phyloP scores from a whole-genome alignment of 53 echinoderm and acorn worm genomes.

The Pentamera pediparva region DNA sequence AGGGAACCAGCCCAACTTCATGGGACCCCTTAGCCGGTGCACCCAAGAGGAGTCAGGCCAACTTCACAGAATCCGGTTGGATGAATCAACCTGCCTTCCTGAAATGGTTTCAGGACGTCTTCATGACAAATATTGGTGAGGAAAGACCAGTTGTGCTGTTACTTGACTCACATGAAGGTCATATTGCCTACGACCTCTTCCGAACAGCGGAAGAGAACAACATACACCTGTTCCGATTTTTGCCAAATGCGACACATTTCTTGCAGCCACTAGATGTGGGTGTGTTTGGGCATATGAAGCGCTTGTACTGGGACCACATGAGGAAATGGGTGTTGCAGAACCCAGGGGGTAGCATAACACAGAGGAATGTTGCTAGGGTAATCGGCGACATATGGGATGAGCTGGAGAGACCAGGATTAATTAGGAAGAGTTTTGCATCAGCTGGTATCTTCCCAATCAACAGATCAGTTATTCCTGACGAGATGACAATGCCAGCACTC shows the following conservation, averaged over 20 bases:
- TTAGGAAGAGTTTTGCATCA: conserved; percentile 16
- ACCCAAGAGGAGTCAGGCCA: neutral
- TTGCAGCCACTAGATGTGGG: conserved; percentile 36
- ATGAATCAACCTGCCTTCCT: conserved; percentile 9
- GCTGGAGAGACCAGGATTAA: neutral
- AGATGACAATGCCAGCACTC: neutral
- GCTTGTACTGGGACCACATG: neutral
- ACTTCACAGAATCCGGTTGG: conserved; percentile 10
- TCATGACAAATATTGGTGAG: neutral
- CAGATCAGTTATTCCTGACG: neutral
- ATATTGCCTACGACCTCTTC: conserved; percentile 17
- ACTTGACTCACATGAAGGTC: conserved; percentile 14
- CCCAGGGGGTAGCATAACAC: neutral
- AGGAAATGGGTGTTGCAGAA: conserved; percentile 1
- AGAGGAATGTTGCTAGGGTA: neutral
- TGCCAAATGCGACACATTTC: conserved; percentile 9
- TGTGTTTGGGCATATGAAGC: conserved; percentile 28
- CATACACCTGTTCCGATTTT: neutral
- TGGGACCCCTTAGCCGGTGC: conserved; percentile 6
- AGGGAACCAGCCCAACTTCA: conserved; percentile 3
- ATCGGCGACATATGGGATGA: conserved; percentile 22
- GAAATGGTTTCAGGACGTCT: neutral
- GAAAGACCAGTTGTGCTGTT: conserved; percentile 15
- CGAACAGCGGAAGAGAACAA: neutral
- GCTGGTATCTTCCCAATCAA: neutral